Base-by-base conservation (phyloP, 2,888 invertebrate species). In the Cerastoderma edule region DNA sequence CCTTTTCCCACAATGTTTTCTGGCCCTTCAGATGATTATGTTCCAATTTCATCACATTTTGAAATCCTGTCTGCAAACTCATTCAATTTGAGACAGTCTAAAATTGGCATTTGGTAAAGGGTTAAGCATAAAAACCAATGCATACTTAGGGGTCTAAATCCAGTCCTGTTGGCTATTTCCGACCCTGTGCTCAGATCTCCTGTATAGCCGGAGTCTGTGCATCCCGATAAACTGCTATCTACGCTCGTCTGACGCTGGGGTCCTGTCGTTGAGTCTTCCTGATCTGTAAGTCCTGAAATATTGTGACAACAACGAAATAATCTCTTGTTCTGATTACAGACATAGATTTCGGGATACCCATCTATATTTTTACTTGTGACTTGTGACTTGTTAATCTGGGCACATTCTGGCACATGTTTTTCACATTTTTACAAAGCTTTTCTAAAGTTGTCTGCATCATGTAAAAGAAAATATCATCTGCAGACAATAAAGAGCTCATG, bases 121-220 rank as follows among this genome's bases (percentile, higher is more conserved):
- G n/a, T n/a, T n/a, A n/a, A n/a, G n/a, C n/a, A n/a, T n/a, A n/a
- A n/a, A n/a, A n/a, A n/a, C n/a, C n/a, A 0, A 4, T 63, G 79
- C 85, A 72, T 75, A 89, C 89, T 88, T 6, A 88, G 73, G 44
- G 88, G 89, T 76, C 88, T 69, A 67, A 89, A 89, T 27, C 89
- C 89, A 46, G 80, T 69, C 56, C 74, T 70, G 24, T 46, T 76
- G 54, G 72, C 73, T 57, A 69, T 67, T 46, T 70, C 78, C 16
- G 76, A 66, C 46, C 46, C 71, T 16, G 67, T 65, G 44, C 66
- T 78, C 39, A 54, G 30, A 24, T 73, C 71, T 3, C 80, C 82
- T 0, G 78, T 77, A 54, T 78, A 74, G 13, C 84, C 84, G 68
- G 83, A 85, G 63, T 85, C 86, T 19, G 83, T 78, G 39, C 75